Conservation (phyloP, 2,888 invertebrate genomes). For the Mythimna lalbum region DNA sequence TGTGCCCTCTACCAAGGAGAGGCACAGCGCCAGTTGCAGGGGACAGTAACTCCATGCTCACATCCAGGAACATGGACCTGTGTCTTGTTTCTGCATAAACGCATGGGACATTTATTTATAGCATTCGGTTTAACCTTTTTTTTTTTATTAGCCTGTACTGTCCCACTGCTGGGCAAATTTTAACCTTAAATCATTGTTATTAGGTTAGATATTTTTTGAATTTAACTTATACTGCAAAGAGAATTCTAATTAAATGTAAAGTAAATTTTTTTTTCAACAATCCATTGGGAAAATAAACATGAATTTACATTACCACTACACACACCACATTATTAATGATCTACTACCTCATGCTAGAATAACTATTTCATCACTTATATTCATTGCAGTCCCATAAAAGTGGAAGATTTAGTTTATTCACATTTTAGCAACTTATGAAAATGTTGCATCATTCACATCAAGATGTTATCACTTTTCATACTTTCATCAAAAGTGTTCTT, state of each 20-base stretch:
- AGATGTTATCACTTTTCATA: too few species aligned
- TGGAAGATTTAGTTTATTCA: not conserved
- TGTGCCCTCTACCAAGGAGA: conserved; percentile 56
- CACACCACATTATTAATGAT: not conserved
- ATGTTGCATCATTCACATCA: conserved; percentile 30
- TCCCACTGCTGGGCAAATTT: too few species aligned
- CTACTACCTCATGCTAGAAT: not conserved
- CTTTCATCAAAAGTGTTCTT: too few species aligned
- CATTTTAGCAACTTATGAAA: not conserved
- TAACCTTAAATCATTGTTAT: not conserved
- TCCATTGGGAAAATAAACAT: not conserved
- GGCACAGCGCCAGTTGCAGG: conserved; percentile 67
- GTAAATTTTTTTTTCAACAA: not conserved
- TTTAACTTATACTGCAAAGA: not conserved
- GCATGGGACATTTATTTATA: conserved; percentile 67
- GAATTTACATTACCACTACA: not conserved
- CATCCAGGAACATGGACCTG: conserved; percentile 69
- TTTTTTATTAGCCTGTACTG: too few species aligned
- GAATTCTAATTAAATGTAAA: not conserved
- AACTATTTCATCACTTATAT: not conserved
- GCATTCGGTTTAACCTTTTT: not conserved
- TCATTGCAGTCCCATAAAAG: not conserved
- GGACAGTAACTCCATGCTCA: conserved; percentile 71
- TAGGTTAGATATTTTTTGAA: not conserved
- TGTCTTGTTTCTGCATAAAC: conserved; percentile 72